These are phyloP conservation scores for Hirtodrosophila duncani DNA, from an alignment of 2,888 invertebrate species.

Conservation along the genomic window DNA sequence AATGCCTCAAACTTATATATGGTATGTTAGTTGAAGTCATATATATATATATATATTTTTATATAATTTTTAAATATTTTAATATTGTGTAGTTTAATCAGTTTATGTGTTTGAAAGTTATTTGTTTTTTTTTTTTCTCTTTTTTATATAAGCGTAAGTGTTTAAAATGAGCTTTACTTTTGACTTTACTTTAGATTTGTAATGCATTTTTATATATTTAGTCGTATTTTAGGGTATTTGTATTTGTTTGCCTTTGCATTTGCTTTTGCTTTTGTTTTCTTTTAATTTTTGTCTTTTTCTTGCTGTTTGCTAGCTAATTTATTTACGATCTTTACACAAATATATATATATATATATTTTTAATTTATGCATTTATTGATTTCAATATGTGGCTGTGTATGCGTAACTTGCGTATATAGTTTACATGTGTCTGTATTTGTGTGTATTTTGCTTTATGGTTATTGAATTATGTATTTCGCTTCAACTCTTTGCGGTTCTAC, in stretches of 20 bases:
- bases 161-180: conserved; percentile 59
- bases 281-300: too few relatives aligned
- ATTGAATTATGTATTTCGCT: too few relatives aligned
- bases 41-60: conserved; percentile 26
- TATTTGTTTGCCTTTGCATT: conserved; percentile 31
- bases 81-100: conserved; percentile 40
- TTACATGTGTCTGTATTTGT: conserved; percentile 7
- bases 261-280: conserved; percentile 14
- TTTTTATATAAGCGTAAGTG: conserved; percentile 66
- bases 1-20: too few relatives aligned
- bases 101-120: conserved; percentile 16
- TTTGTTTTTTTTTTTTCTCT: conserved; percentile 29
- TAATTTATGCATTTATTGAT: conserved; percentile 3
- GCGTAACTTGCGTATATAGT: conserved; percentile 11
- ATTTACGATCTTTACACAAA: conserved; percentile 34
- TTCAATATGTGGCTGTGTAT: conserved; percentile 10
- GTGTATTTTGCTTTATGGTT: too few relatives aligned
- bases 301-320: conserved; percentile 54
- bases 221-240: not conserved
- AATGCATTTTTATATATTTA: not conserved
- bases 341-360: conserved; percentile 11
- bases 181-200: not conserved
- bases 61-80: conserved; percentile 22
- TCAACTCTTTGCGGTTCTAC: too few relatives aligned
- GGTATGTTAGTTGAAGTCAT: conserved; percentile 20